Evolutionary conservation across 2,113 vertebrate genomes (phyloP).

Genomic region (Cranoglanis bouderius): DNA sequence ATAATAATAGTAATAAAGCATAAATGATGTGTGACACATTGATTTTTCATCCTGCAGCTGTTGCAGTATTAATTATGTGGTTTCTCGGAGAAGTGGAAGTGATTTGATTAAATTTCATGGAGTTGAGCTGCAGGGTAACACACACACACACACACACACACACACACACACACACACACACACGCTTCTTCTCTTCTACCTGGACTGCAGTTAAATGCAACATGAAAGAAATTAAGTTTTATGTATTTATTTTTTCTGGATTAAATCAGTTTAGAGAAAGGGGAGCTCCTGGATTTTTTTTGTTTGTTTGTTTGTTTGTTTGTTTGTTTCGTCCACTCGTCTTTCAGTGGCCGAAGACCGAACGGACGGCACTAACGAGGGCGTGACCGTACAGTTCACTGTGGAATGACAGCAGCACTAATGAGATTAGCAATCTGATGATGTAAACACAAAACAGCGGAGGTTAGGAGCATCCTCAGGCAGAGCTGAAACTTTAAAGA

Average conservation of each 20-base stretch:
- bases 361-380: conserved; percentile 31
- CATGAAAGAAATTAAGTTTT: background rate
- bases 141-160: conserved; percentile 35
- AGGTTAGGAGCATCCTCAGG: conserved; percentile 33
- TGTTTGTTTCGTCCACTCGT: background rate
- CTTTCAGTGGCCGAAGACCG: conserved; percentile 17
- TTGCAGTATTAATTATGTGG: conserved; percentile 46
- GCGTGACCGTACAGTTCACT: conserved; percentile 11
- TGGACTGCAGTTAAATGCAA: background rate
- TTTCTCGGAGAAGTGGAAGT: conserved; percentile 28
- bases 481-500: conserved; percentile 9
- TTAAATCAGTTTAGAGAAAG: conserved; percentile 20
- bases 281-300: background rate
- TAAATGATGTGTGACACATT: conserved; percentile 19
- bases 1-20: conserved; percentile 37
- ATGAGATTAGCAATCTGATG: conserved; percentile 50
- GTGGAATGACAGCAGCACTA: conserved; percentile 43
- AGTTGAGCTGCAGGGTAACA: conserved; percentile 8
- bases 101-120: conserved; percentile 35
- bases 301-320: background rate
- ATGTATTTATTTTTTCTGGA: background rate
- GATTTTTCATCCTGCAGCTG: conserved; percentile 37
- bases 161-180: conserved; percentile 32
- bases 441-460: conserved; percentile 36
- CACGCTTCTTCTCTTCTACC: background rate